Percentiles rank a stretch among this genome's conserved stretches.
Conservation (phyloP, 2,113 vertebrate species). For the Microcebus ravelobensis region DNA sequence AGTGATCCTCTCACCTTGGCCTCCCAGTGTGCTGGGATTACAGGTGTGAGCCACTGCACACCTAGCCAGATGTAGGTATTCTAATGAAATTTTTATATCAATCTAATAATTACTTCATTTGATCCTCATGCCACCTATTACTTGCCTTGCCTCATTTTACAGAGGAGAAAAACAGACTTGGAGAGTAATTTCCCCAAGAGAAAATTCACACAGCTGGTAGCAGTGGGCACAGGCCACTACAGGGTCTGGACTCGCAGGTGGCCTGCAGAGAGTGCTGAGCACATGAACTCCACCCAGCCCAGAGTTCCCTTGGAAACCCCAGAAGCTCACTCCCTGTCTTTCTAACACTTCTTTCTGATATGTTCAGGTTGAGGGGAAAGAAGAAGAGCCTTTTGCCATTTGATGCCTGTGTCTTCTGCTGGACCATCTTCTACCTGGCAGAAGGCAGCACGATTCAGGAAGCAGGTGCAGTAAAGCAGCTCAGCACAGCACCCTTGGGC, state of each 20-base stretch:
- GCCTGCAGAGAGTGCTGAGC: too few species aligned
- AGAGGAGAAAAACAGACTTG: neutral
- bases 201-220: neutral
- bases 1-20: too few species aligned
- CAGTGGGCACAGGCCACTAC: neutral
- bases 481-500: neutral
- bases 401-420: neutral
- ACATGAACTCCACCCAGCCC: too few species aligned
- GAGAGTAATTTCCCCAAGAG: neutral
- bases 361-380: neutral
- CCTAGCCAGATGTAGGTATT: neutral
- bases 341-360: neutral
- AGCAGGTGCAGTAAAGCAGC: neutral
- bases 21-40: too few species aligned
- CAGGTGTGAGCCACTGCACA: too few species aligned
- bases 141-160: neutral
- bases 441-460: neutral
- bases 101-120: neutral
- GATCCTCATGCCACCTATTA: neutral
- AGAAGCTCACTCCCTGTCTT: neutral
- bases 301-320: neutral
- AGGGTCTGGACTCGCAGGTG: neutral
- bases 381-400: neutral
- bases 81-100: neutral
- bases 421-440: neutral